Evolutionary conservation across 2,888 invertebrate species (phyloP), one percentile per base, ranked within the genome.

Genomic region (Allygus modestus): DNA sequence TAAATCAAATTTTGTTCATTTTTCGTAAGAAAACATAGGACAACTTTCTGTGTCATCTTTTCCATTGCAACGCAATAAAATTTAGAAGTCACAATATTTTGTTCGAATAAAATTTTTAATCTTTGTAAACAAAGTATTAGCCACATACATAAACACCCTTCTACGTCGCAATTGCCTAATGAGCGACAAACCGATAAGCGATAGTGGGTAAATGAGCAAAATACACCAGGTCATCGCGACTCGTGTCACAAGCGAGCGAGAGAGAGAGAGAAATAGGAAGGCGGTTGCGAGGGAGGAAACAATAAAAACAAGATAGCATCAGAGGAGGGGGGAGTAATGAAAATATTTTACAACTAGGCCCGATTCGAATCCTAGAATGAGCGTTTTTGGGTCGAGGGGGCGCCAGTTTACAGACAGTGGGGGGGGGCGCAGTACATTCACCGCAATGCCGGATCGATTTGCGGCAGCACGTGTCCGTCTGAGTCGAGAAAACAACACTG

Each of bases 381-480:
- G 73, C 20, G 43, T 51, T 46, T 77, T 77, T 77, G 46, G 77
- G 77, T 51, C 77, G 77, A 41, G 73, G 71, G 71, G 77, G 77
- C 77, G 77, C 77, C 77, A 69, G 28, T 31, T 0, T 9, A 2
- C 2, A 28, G 69, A 41, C n/a, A 41, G 73, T 1, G 43, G 41
- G 23, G 12, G 37, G 15, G 23, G 41, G 41, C 9, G 37, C 5
- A 75, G 77, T 77, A 43, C 77, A 77, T 77, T 77, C 77, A 77
- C 77, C 77, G 77, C 77, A 77, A 77, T 77, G 77, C 77, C 26
- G 23, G 77, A 77, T 77, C 77, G 77, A 77, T 77, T 51, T 65
- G 69, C 69, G 69, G 73, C 65, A 23, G 73, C 73, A 73, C 73
- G 73, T 73, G 73, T 28, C 37, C n/a, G 73, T 41, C 37, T 41